phyloP scores from a whole-genome alignment of 2,797 vertebrate species.

The Myotis vivesi region DNA sequence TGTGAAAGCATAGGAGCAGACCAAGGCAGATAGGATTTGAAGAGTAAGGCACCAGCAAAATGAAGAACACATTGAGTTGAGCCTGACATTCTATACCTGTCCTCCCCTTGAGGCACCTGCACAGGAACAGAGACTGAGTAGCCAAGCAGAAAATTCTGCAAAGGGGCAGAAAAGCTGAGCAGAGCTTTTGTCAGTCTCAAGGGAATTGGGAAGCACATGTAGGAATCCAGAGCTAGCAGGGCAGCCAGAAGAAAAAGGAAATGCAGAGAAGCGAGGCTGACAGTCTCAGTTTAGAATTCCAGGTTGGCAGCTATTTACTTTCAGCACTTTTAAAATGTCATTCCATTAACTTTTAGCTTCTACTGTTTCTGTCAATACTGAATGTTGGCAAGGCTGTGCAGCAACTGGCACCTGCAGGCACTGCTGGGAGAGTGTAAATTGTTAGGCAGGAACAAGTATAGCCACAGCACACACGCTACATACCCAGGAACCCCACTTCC shows the following conservation, averaged over 20 bases:
- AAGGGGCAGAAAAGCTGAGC: neutral
- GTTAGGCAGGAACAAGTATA: neutral
- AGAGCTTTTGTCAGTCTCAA: neutral
- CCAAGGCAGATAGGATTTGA: neutral
- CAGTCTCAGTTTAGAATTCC: neutral
- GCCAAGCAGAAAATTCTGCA: neutral
- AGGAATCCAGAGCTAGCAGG: neutral
- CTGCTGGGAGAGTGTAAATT: neutral
- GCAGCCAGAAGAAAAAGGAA: neutral
- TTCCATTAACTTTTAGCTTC: neutral
- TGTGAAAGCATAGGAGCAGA: neutral
- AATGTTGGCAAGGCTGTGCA: neutral
- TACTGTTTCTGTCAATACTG: neutral
- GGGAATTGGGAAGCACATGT: neutral
- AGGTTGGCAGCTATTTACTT: neutral
- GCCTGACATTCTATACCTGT: neutral
- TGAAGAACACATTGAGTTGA: neutral
- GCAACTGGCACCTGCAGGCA: neutral
- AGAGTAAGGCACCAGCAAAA: neutral
- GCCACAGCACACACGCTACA: rapidly evolving
- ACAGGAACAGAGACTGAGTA: neutral
- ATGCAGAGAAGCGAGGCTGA: neutral
- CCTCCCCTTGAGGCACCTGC: neutral
- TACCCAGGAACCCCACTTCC: neutral
- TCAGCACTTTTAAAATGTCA: slow-evolving; percentile 16